Evolutionary conservation across 2,888 invertebrate species (phyloP), one percentile per base, ranked within the genome.

Genomic region (Vandiemenella viatica): DNA sequence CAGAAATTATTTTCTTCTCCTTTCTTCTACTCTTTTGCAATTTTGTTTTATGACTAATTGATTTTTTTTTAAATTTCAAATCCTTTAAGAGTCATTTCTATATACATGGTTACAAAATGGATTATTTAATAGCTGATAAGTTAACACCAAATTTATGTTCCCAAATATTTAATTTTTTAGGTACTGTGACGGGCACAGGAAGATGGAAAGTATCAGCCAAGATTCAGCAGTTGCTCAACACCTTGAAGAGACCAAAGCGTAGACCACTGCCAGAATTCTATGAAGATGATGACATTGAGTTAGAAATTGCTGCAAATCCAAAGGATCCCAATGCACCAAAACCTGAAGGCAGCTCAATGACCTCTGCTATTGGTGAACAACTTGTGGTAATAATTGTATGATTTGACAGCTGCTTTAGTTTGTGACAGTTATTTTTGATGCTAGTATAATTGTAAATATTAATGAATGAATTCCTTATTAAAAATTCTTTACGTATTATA

Each of bases 281-380:
- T 69, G 93, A 96, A 63, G 97, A 98, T 67, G 97, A 97, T 66
- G 97, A 98, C 64, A 96, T 96, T 52, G 96, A 95, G 62, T 69
- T 97, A 56, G 96, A 96, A 70, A 87, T 92, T 55, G 90, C 90
- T 2, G 92, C 92, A 5, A 92, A 92, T 66, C 88, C 89, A 13
- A 87, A 93, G 63, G 97, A 98, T 69, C 97, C 98, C 0, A 93
- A 95, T 68, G 97, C 98, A 1, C 98, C 98, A 0, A 91, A 92
- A 66, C 97, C 98, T 0, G 97, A 97, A 69, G 88, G 98, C 23
- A 88, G 88, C 53, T 83, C 86, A 15, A 95, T 98, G 87, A 89
- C 87, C 18, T 92, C 97, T 10, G 93, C 93, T 0, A 77, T 91
- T 38, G 98, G 97, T 8, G 97, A 98, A 66, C 89, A 85, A 62